phyloP scores from a whole-genome alignment of 2,113 vertebrate genomes.

The Myrmophylax atrothorax region DNA sequence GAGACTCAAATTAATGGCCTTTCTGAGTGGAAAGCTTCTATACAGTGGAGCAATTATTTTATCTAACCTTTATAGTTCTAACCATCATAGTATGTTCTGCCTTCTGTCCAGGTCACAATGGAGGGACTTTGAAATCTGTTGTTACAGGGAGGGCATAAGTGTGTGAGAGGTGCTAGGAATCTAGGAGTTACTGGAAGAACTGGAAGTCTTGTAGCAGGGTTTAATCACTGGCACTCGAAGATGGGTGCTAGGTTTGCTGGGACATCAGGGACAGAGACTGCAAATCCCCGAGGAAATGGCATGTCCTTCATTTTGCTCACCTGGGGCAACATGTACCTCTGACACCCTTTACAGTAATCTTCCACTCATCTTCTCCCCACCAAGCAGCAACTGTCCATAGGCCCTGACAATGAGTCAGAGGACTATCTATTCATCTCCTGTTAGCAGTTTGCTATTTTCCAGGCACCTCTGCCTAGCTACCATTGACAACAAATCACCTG shows the following conservation, averaged over 20 bases:
- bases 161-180: neutral
- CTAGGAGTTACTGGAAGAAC: neutral
- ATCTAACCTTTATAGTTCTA: neutral
- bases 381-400: neutral
- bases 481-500: neutral
- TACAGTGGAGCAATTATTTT: neutral
- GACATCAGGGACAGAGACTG: neutral
- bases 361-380: neutral
- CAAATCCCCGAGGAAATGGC: neutral
- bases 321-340: fast-evolving
- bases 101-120: neutral
- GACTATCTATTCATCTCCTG: neutral
- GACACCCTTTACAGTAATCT: neutral
- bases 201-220: neutral
- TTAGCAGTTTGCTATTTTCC: neutral
- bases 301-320: neutral
- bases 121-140: neutral
- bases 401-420: neutral
- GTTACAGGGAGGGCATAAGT: neutral
- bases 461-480: neutral
- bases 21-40: neutral
- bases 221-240: neutral
- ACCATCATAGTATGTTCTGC: neutral
- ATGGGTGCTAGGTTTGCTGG: neutral
- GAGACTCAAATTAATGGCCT: neutral